Percentiles rank a stretch among this genome's conserved stretches.
These are phyloP conservation scores for Volucella bombylans DNA, from an alignment of 2,888 invertebrate genomes.

Conservation along the genomic window DNA sequence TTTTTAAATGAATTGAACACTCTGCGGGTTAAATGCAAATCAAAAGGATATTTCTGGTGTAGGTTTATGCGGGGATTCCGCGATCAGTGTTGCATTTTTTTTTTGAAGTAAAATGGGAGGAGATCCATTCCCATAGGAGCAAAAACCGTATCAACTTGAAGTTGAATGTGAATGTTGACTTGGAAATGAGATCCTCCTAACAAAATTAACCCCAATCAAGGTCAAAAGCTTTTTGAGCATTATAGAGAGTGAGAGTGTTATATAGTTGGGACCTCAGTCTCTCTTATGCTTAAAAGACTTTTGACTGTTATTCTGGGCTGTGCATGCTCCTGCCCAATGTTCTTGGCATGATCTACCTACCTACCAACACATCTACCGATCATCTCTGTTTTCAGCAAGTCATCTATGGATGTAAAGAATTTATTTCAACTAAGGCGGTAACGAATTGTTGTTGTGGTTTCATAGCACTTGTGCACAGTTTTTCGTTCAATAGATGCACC, in stretches of 20 bases:
- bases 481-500: too few relatives aligned
- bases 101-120: constrained; percentile 26
- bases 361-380: too few relatives aligned
- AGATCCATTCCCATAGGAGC: not conserved
- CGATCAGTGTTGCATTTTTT: constrained; percentile 62
- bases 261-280: constrained; percentile 54
- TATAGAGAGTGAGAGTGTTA: constrained; percentile 69
- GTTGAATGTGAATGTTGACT: not conserved
- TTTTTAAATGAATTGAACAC: not conserved
- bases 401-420: too few relatives aligned
- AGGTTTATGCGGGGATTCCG: not conserved
- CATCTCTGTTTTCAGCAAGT: too few relatives aligned
- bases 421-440: too few relatives aligned
- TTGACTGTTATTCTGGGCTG: constrained; percentile 52
- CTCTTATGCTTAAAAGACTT: constrained; percentile 67
- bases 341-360: not conserved
- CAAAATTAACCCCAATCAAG: not conserved
- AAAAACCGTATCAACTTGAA: not conserved
- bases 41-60: not conserved
- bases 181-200: not conserved
- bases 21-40: constrained; percentile 50
- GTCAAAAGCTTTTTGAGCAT: constrained; percentile 72
- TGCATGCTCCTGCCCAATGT: not conserved
- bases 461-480: too few relatives aligned
- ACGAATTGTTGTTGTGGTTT: too few relatives aligned